These are phyloP conservation scores for Axinella damicornis DNA, from an alignment of 37 sponge, comb jelly and placozoan species.

Conservation along the genomic window DNA sequence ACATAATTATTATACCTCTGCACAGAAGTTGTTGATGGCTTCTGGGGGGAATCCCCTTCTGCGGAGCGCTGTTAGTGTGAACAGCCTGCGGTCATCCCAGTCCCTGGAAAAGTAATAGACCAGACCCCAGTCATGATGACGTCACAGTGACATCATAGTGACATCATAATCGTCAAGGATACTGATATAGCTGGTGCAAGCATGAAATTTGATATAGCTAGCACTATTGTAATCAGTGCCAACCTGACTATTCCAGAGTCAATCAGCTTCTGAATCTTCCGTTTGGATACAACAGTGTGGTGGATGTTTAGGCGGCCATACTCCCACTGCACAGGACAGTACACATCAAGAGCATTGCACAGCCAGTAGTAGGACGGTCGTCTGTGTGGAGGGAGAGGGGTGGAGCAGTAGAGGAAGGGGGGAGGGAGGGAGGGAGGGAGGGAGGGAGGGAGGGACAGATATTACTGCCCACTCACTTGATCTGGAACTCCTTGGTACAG, in stretches of 20 bases:
- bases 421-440: too few species aligned
- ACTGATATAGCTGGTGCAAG: too few species aligned
- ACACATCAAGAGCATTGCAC: slow-evolving; percentile 95
- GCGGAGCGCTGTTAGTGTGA: slow-evolving; percentile 92
- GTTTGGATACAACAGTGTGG: slow-evolving; percentile 94
- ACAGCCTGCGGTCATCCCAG: slow-evolving; percentile 98
- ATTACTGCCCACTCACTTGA: slow-evolving; percentile 51
- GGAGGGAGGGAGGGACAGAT: too few species aligned
- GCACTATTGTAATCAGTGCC: too few species aligned
- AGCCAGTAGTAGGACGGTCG: slow-evolving; percentile 98
- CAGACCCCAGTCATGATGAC: background rate
- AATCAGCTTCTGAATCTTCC: slow-evolving; percentile 92
- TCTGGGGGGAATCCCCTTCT: slow-evolving; percentile 95
- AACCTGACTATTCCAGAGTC: slow-evolving; percentile 81
- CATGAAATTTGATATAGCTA: too few species aligned
- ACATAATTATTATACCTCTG: slow-evolving; percentile 64
- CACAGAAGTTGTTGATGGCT: slow-evolving; percentile 95
- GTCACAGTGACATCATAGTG: background rate
- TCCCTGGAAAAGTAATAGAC: slow-evolving; percentile 51
- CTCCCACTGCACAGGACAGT: slow-evolving; percentile 99
- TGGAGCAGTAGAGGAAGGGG: background rate
- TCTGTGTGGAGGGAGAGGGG: slow-evolving; percentile 34
- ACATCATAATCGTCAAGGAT: background rate
- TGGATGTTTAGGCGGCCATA: slow-evolving; percentile 90
- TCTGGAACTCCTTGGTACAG: slow-evolving; percentile 98